phyloP scores from a whole-genome alignment of 2,797 vertebrate species.

The Sebastes kiyomatsui region DNA sequence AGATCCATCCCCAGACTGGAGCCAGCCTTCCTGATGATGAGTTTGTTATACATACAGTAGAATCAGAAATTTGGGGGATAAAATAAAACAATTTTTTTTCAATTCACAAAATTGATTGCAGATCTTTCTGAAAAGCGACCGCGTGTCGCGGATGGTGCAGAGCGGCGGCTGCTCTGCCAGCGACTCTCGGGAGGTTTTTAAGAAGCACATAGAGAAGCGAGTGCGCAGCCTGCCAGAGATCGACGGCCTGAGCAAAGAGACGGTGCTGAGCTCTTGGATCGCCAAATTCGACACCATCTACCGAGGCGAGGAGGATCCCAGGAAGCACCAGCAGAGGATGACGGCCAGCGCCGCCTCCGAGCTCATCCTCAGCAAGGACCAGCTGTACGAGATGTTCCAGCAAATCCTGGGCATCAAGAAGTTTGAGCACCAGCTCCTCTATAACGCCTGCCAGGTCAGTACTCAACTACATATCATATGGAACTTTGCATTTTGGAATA shows the following conservation, averaged over 20 bases:
- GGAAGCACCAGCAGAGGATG: constrained; percentile 97
- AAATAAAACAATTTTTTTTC: not conserved
- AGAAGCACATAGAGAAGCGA: constrained; percentile 98
- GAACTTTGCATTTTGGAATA: not conserved
- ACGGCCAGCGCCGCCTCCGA: constrained; percentile 95
- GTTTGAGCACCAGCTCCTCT: constrained; percentile 98
- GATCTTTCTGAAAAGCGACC: constrained; percentile 98
- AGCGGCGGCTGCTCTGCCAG: constrained; percentile 95
- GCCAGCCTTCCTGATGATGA: not conserved
- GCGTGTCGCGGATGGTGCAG: constrained; percentile 97
- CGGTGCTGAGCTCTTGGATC: constrained; percentile 98
- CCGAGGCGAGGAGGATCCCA: constrained; percentile 95
- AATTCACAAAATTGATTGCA: constrained; percentile 50
- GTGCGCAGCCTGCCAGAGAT: constrained; percentile 97
- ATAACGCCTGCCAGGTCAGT: constrained; percentile 97
- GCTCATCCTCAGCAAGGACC: constrained; percentile 99
- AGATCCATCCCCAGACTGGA: no score
- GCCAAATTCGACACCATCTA: constrained; percentile 99
- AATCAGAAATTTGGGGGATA: not conserved
- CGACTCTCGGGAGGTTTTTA: constrained; percentile 97
- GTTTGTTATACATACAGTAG: not conserved
- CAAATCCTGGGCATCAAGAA: constrained; percentile 98
- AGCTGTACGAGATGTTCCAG: constrained; percentile 99
- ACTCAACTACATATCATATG: not conserved
- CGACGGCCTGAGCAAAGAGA: constrained; percentile 98